These are phyloP conservation scores for Bergia puertoricense DNA, from an alignment of 92 coral and sea anemone genomes.

Conservation along the genomic window DNA sequence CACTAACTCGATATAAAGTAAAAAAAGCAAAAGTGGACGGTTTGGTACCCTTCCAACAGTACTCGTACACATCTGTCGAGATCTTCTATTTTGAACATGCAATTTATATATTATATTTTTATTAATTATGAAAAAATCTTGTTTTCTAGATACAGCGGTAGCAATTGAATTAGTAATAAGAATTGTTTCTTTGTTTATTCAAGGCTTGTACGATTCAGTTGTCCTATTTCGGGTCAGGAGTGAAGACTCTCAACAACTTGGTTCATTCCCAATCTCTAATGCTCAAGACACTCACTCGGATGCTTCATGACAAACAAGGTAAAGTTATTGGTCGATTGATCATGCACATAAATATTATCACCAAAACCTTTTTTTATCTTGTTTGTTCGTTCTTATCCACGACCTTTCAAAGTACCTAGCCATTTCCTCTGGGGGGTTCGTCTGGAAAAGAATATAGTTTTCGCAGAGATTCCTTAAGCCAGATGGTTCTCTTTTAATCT, in stretches of 20 bases:
- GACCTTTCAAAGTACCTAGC: no score
- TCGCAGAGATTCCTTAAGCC: no score
- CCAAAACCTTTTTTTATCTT: no score
- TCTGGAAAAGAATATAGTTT: no score
- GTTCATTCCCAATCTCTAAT: conserved; percentile 3
- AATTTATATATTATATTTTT: no score
- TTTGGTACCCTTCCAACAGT: not conserved
- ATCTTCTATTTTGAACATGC: no score
- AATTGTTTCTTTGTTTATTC: not conserved
- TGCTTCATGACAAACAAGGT: not conserved
- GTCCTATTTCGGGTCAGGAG: not conserved
- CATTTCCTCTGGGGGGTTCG: no score
- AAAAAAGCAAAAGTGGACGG: not conserved
- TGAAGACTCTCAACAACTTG: not conserved
- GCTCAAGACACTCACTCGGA: not conserved
- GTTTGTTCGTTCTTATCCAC: no score
- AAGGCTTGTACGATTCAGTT: not conserved
- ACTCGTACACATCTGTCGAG: not conserved
- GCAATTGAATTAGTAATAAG: not conserved
- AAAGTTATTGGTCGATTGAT: not conserved
- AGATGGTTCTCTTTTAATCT: no score
- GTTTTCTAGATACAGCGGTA: not conserved
- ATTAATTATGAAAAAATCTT: not conserved
- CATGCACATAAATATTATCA: no score
- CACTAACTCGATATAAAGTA: not conserved